Evolutionary conservation across 2,888 invertebrate species (phyloP).

Genomic region (Acrobasis consociella): DNA sequence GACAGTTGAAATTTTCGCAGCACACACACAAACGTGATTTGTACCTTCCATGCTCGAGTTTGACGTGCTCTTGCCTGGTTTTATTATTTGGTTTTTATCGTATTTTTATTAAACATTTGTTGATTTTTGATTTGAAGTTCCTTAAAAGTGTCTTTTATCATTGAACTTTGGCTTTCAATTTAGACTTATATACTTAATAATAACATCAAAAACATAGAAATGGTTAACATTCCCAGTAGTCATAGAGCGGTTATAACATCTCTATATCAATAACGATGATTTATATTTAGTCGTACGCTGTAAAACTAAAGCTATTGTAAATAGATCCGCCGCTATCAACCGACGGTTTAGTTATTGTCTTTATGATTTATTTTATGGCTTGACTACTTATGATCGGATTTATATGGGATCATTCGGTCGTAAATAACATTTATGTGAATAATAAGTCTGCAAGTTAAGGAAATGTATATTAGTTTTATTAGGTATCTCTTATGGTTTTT

Average conservation of each 20-base stretch:
- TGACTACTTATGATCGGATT: constrained; percentile 44
- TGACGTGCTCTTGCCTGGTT: too few relatives aligned
- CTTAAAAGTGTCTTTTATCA: too few relatives aligned
- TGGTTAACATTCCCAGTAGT: too few relatives aligned
- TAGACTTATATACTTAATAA: too few relatives aligned
- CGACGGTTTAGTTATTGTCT: constrained; percentile 48
- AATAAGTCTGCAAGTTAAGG: neutral
- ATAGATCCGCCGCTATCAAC: constrained; percentile 45
- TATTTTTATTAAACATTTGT: too few relatives aligned
- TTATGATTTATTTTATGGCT: constrained; percentile 54
- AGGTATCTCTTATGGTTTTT: neutral
- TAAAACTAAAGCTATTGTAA: constrained; percentile 37
- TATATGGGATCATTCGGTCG: constrained; percentile 26
- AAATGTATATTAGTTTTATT: neutral
- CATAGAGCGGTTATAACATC: constrained; percentile 14
- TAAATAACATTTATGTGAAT: constrained; percentile 20
- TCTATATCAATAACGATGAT: constrained; percentile 43
- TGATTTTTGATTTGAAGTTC: too few relatives aligned
- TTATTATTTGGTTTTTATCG: too few relatives aligned
- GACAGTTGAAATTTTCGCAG: too few relatives aligned
- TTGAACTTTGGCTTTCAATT: too few relatives aligned
- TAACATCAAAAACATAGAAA: too few relatives aligned
- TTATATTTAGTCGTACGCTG: constrained; percentile 42
- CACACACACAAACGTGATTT: too few relatives aligned
- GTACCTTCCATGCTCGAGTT: too few relatives aligned